A percentile compares a stretch with the other conserved stretches of the same genome.
These are phyloP conservation scores for Glaucidium brasilianum DNA, from an alignment of 2,113 vertebrate genomes.

Conservation along the genomic window DNA sequence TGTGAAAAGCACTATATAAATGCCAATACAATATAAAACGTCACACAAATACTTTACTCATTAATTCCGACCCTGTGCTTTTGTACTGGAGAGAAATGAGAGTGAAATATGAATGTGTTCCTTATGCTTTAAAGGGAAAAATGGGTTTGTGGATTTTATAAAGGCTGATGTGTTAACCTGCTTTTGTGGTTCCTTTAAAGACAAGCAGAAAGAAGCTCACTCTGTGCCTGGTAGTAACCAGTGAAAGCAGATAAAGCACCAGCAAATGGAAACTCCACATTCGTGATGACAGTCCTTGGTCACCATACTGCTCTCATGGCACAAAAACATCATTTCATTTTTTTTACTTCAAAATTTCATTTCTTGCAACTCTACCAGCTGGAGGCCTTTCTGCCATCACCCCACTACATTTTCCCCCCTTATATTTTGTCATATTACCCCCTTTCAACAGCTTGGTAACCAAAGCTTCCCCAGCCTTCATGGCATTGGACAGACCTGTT, in stretches of 20 bases:
- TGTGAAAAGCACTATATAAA: conserved; percentile 63
- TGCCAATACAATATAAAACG: conserved; percentile 59
- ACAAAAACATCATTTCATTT: neutral
- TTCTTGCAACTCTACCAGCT: neutral
- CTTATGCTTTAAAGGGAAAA: conserved; percentile 35
- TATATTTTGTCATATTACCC: neutral
- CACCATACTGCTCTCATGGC: neutral
- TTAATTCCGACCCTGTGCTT: conserved; percentile 46
- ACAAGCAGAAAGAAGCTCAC: neutral
- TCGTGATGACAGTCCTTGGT: neutral
- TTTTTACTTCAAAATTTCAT: neutral
- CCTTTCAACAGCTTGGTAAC: neutral
- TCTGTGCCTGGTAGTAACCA: neutral
- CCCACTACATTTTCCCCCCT: too few species aligned
- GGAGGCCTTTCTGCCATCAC: neutral
- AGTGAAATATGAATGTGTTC: conserved; percentile 47
- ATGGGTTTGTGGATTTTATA: conserved; percentile 30
- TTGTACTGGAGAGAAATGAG: conserved; percentile 9
- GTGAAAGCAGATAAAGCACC: neutral
- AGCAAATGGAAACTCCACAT: neutral
- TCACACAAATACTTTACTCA: conserved; percentile 60
- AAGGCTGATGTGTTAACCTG: conserved; percentile 26
- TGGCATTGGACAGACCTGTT: neutral
- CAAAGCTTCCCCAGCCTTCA: neutral
- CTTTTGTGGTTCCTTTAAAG: neutral